Conservation (phyloP, 2,797 vertebrate species). For the Premnoplex brunnescens region DNA sequence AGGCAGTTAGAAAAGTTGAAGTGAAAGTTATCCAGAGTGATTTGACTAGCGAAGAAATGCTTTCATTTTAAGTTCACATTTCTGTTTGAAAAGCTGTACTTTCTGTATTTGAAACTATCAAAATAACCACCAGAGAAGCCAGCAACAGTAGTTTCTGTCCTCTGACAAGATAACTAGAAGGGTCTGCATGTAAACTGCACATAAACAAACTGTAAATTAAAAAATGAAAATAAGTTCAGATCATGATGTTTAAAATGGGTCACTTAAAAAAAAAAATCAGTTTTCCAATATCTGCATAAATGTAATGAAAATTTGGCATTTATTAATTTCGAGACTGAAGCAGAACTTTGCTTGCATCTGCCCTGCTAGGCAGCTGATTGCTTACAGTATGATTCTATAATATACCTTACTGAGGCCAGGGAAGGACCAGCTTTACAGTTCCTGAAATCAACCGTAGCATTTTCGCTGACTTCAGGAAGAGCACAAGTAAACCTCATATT, state of each 20-base stretch:
- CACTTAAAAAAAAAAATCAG: neutral
- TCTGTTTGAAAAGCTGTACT: neutral
- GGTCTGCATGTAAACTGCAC: neutral
- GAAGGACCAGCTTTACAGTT: neutral
- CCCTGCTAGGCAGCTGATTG: neutral
- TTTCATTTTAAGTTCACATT: neutral
- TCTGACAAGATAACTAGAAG: neutral
- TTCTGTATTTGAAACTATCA: neutral
- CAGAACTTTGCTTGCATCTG: neutral
- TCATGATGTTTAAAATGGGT: rapidly evolving
- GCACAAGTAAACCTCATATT: neutral
- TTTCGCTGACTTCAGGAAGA: neutral
- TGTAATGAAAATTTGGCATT: neutral
- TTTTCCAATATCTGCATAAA: neutral
- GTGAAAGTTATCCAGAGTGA: neutral
- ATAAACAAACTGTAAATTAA: neutral
- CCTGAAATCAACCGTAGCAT: neutral
- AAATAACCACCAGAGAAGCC: neutral
- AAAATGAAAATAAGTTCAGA: neutral
- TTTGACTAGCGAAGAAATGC: neutral
- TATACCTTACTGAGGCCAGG: neutral
- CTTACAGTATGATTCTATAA: neutral
- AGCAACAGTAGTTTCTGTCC: neutral
- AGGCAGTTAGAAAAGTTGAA: neutral
- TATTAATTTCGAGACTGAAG: neutral